Evolutionary conservation across 1,140 invertebrate species (phyloP).

Genomic region (Danaus plexippus): DNA sequence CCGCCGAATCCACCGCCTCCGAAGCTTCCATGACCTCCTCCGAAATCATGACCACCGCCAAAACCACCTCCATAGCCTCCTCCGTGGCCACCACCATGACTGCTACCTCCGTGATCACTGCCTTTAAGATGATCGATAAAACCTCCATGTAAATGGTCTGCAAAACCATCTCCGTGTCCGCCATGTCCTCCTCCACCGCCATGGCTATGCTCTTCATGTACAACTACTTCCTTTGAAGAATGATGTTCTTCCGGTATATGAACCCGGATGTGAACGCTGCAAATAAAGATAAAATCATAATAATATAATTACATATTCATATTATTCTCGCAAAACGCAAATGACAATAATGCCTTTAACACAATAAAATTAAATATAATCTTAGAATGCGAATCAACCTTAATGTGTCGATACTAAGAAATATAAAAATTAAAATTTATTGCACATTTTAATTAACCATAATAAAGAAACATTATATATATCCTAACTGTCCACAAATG

Average conservation of each 20-base stretch:
- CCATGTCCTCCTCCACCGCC: constrained; percentile 31
- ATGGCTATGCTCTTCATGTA: constrained; percentile 43
- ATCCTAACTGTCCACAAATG: constrained; percentile 26
- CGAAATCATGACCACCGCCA: constrained; percentile 21
- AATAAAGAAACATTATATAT: constrained; percentile 51
- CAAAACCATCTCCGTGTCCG: constrained; percentile 19
- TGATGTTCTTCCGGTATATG: constrained; percentile 59
- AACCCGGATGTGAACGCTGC: constrained; percentile 58
- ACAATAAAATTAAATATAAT: too few relatives aligned
- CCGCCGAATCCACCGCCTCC: constrained; percentile 29
- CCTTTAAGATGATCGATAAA: constrained; percentile 30
- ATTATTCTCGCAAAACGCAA: constrained; percentile 14
- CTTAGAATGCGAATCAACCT: too few relatives aligned
- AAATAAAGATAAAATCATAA: constrained; percentile 25
- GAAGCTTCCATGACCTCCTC: constrained; percentile 27
- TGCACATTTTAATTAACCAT: constrained; percentile 61
- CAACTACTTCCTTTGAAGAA: constrained; percentile 51
- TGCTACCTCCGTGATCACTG: constrained; percentile 18
- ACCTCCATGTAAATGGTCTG: constrained; percentile 25
- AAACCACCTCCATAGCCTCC: constrained; percentile 25
- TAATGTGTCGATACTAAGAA: constrained; percentile 40
- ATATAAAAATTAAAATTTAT: constrained; percentile 49
- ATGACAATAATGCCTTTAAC: constrained; percentile 9
- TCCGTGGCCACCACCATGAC: constrained; percentile 26
- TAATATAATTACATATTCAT: constrained; percentile 8